These are phyloP conservation scores for Pangasius larnaudii DNA, from an alignment of 2,797 vertebrate genomes.

Conservation along the genomic window DNA sequence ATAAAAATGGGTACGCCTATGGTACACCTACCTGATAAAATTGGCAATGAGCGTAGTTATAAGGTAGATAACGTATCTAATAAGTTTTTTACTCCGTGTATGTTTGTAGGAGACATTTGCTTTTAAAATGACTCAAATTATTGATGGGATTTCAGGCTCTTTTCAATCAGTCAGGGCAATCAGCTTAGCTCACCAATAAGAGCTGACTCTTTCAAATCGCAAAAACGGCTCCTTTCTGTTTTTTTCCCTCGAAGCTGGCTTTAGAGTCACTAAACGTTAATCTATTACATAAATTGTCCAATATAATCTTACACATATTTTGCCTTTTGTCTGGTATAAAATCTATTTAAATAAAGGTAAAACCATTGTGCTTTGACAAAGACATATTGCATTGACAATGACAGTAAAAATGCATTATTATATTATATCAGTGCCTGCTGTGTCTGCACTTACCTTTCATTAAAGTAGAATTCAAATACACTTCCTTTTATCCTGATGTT, in stretches of 20 bases:
- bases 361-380: conserved; percentile 8
- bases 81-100: not conserved
- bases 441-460: conserved; percentile 8
- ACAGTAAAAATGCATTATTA: not conserved
- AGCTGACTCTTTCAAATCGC: not conserved
- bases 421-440: not conserved
- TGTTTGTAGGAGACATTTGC: not conserved
- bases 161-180: not conserved
- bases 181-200: not conserved
- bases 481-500: not conserved
- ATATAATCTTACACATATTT: not conserved
- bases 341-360: conserved; percentile 21
- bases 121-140: not conserved
- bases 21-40: not conserved
- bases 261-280: not conserved
- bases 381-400: not conserved
- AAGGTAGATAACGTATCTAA: not conserved
- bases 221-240: not conserved
- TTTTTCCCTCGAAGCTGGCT: not conserved
- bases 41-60: not conserved
- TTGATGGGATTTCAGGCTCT: not conserved
- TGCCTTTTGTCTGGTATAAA: not conserved
- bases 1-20: not conserved
- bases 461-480: not conserved
- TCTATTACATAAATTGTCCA: not conserved